Percentiles rank a stretch among this genome's conserved stretches.
Conservation (phyloP, 2,797 vertebrate species). For the Eupleurogrammus muticus region DNA sequence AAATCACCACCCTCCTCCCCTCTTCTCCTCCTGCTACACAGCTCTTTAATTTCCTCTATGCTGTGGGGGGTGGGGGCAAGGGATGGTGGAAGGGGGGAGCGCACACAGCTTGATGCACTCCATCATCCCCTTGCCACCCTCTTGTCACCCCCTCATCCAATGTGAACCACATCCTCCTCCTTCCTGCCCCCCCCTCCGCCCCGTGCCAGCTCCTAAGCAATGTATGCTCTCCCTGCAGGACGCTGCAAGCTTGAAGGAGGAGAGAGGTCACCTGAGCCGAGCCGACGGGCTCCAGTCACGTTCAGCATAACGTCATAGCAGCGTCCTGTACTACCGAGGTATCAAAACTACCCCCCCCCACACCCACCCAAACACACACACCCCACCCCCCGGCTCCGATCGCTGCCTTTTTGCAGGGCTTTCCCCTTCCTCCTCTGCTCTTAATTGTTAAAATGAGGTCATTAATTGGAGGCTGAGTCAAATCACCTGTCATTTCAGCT, state of each 20-base stretch:
- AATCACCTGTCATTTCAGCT: conserved; percentile 86
- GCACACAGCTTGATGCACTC: conserved; percentile 77
- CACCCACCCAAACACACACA: too few species aligned
- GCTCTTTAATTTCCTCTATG: conserved; percentile 88
- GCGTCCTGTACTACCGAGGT: conserved; percentile 30
- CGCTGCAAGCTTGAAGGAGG: conserved; percentile 61
- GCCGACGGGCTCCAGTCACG: conserved; percentile 41
- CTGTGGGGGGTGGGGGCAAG: conserved; percentile 76
- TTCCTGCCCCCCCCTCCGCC: conserved; percentile 19
- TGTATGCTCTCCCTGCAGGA: conserved; percentile 52
- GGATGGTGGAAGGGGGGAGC: conserved; percentile 55
- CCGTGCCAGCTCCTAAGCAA: conserved; percentile 42
- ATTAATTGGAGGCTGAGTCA: conserved; percentile 84
- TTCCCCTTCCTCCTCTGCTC: conserved; percentile 73
- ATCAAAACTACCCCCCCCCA: too few species aligned
- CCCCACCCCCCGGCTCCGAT: conserved; percentile 15
- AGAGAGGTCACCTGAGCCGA: conserved; percentile 52
- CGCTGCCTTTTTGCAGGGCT: conserved; percentile 48
- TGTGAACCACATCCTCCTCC: conserved; percentile 48
- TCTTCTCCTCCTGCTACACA: conserved; percentile 77
- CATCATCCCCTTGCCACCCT: conserved; percentile 81
- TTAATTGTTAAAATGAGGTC: conserved; percentile 87
- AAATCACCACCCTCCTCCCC: conserved; percentile 82
- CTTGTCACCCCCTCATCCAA: conserved; percentile 63
- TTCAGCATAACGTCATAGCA: conserved; percentile 3